Conservation (phyloP, 2,113 vertebrate species). For the Charina bottae region DNA sequence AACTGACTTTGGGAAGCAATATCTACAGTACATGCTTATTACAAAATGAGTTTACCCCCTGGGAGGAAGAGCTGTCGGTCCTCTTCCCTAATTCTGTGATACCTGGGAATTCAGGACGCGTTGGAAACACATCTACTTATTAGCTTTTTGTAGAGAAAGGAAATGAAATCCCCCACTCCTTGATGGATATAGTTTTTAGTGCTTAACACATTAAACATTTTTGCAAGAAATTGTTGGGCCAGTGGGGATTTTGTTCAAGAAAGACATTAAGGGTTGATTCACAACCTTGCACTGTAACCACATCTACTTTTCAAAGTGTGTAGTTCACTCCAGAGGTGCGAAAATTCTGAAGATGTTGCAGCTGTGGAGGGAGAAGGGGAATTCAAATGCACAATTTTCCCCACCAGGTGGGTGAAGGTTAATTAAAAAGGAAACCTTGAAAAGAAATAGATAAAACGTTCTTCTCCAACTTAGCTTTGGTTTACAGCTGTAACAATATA, state of each 20-base stretch:
- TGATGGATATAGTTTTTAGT: fast-evolving
- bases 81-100: not conserved
- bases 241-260: not conserved
- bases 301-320: not conserved
- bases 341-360: not conserved
- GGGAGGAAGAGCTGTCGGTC: not conserved
- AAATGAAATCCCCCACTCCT: not conserved
- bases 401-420: not conserved
- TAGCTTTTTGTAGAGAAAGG: not conserved
- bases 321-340: not conserved
- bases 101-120: not conserved
- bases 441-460: not conserved
- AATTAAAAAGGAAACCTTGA: not conserved
- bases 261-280: not conserved
- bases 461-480: not conserved
- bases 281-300: not conserved
- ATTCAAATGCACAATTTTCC: not conserved
- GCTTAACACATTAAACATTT: not conserved
- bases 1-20: conserved; percentile 18
- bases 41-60: not conserved
- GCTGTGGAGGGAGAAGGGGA: not conserved
- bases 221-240: not conserved
- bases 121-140: conserved; percentile 8
- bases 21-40: not conserved
- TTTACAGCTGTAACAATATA: not conserved